Conservation (phyloP, 2,888 invertebrate genomes). For the Megastigmus dorsalis region DNA sequence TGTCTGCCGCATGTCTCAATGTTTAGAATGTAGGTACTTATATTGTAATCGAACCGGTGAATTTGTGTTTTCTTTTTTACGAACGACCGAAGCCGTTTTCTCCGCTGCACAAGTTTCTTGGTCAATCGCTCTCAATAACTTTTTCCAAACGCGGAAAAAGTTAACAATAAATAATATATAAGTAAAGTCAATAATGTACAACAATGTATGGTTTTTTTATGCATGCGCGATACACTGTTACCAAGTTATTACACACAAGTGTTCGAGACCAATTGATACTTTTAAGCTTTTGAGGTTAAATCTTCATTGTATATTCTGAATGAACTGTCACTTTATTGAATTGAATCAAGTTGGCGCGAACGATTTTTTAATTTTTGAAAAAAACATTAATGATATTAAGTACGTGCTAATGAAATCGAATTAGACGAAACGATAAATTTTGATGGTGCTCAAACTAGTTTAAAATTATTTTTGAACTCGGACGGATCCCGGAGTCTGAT, state of each 20-base stretch:
- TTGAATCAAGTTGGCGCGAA: conserved; percentile 21
- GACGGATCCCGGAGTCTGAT: conserved; percentile 18
- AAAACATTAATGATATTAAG: conserved; percentile 47
- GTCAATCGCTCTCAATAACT: conserved; percentile 54
- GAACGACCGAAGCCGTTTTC: conserved; percentile 58
- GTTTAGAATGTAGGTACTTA: too few relatives aligned
- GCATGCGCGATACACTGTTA: conserved; percentile 12
- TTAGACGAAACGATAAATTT: conserved; percentile 34
- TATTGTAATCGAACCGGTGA: conserved; percentile 24
- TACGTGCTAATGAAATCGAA: conserved; percentile 51
- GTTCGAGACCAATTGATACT: conserved; percentile 39
- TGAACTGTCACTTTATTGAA: conserved; percentile 39
- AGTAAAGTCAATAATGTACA: too few relatives aligned
- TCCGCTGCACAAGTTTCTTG: conserved; percentile 56
- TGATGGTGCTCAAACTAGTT: conserved; percentile 50
- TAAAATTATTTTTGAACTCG: conserved; percentile 29
- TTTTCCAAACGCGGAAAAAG: too few relatives aligned
- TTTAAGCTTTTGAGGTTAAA: too few relatives aligned
- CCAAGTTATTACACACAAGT: conserved; percentile 53
- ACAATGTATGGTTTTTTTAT: not conserved
- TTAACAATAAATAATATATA: too few relatives aligned
- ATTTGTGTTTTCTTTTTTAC: too few relatives aligned
- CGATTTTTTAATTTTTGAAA: conserved; percentile 41
- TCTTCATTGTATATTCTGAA: not conserved
- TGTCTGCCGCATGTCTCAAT: conserved; percentile 73